Evolutionary conservation across 2,113 vertebrate genomes (phyloP).

Genomic region (Lophotis ruficrista): DNA sequence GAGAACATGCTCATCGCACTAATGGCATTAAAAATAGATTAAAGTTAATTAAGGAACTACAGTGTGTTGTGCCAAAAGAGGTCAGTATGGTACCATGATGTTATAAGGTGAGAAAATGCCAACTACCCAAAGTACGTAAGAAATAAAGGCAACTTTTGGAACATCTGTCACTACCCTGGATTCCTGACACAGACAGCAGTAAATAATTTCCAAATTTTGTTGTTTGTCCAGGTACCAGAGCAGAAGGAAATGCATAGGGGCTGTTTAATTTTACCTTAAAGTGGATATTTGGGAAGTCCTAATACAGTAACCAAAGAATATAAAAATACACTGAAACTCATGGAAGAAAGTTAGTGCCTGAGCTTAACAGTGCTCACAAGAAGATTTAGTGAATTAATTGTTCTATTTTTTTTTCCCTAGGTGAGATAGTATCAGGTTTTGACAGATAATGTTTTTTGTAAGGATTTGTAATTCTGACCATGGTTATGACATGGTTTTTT

Average conservation of each 20-base stretch:
- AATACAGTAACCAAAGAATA: not conserved
- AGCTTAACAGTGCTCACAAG: not conserved
- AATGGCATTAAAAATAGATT: constrained; percentile 16
- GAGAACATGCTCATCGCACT: not conserved
- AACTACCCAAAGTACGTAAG: not conserved
- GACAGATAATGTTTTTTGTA: not conserved
- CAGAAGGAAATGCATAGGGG: not conserved
- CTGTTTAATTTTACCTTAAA: not conserved
- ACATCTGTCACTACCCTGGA: not conserved
- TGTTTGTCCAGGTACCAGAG: not conserved
- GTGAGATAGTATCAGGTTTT: not conserved
- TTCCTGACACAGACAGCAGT: not conserved
- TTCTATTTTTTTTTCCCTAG: not conserved
- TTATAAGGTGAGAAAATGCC: not conserved
- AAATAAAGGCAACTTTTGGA: not conserved
- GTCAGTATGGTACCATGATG: not conserved
- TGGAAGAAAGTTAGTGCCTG: not conserved
- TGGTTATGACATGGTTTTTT: not conserved
- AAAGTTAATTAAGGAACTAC: not conserved
- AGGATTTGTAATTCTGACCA: not conserved
- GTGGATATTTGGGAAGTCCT: not conserved
- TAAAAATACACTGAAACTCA: not conserved
- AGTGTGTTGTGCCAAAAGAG: not conserved
- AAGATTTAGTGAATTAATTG: not conserved
- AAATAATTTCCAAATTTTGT: not conserved